These are phyloP conservation scores for Maniola jurtina DNA, from an alignment of 1,140 invertebrate genomes.

Conservation along the genomic window DNA sequence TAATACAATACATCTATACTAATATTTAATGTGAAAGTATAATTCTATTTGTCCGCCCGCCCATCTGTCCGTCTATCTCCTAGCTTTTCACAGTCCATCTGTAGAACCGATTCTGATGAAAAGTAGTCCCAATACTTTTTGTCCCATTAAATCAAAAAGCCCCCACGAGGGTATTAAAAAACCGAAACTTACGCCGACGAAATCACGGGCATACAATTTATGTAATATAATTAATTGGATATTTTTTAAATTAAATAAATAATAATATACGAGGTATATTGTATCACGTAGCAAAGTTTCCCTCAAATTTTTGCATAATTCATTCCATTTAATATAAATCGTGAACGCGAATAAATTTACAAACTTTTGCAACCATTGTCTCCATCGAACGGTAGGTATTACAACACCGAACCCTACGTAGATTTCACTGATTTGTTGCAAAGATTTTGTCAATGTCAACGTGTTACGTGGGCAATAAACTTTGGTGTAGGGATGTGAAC, in stretches of 20 bases:
- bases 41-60: too few species aligned
- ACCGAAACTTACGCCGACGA: too few species aligned
- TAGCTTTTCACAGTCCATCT: too few species aligned
- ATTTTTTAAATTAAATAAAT: not conserved
- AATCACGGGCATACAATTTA: not conserved
- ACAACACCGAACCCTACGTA: conserved; percentile 20
- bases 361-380: conserved; percentile 6
- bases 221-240: not conserved
- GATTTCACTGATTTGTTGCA: conserved; percentile 33
- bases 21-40: too few species aligned
- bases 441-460: conserved; percentile 40
- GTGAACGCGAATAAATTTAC: conserved; percentile 3
- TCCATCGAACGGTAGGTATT: conserved; percentile 18
- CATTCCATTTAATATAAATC: conserved; percentile 1
- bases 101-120: too few species aligned
- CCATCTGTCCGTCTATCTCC: too few species aligned
- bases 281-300: conserved; percentile 1
- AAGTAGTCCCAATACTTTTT: too few species aligned
- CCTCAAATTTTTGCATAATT: conserved; percentile 2
- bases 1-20: too few species aligned
- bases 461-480: conserved; percentile 25
- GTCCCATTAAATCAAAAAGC: too few species aligned
- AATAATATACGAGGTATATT: not conserved
- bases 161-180: too few species aligned
- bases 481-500: not conserved